These are phyloP conservation scores for Latrodectus elegans DNA, from an alignment of 2,888 invertebrate species.

Conservation along the genomic window DNA sequence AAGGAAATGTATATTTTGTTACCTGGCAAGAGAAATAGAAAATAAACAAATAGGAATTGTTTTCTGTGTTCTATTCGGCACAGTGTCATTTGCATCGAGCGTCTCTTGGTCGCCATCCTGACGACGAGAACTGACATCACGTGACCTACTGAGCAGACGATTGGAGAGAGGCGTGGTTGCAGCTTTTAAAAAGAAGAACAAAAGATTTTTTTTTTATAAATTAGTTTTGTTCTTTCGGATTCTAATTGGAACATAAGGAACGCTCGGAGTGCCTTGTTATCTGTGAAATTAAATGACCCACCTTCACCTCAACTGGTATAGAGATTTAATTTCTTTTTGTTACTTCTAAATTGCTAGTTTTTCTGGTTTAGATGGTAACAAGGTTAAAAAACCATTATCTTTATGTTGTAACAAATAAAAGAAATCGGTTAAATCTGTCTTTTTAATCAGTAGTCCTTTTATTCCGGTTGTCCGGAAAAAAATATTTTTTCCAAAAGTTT, in stretches of 20 bases:
- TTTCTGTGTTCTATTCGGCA: constrained; percentile 8
- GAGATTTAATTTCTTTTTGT: constrained; percentile 4
- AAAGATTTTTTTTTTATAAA: constrained; percentile 15
- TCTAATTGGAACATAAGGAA: constrained; percentile 27
- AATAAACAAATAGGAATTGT: constrained; percentile 36
- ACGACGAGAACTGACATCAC: constrained; percentile 36
- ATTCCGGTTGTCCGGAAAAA: too few relatives aligned
- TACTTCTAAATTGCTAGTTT: constrained; percentile 1
- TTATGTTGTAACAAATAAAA: too few relatives aligned
- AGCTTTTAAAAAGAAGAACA: constrained; percentile 50
- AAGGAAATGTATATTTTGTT: constrained; percentile 4
- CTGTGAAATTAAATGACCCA: constrained; percentile 29
- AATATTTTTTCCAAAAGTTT: too few relatives aligned
- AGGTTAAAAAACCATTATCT: too few relatives aligned
- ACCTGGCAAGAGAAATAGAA: constrained; percentile 21
- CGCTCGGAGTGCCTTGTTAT: constrained; percentile 28
- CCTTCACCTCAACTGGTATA: background rate
- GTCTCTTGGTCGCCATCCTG: constrained; percentile 10
- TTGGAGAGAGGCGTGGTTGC: constrained; percentile 26
- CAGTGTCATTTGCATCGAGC: constrained; percentile 59
- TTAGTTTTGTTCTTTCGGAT: constrained; percentile 10
- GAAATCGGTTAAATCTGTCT: too few relatives aligned
- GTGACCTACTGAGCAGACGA: constrained; percentile 29
- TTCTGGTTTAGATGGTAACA: background rate
- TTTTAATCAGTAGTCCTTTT: too few relatives aligned